Evolutionary conservation across 2,888 invertebrate species (phyloP).

Genomic region (Coleophora deauratella): DNA sequence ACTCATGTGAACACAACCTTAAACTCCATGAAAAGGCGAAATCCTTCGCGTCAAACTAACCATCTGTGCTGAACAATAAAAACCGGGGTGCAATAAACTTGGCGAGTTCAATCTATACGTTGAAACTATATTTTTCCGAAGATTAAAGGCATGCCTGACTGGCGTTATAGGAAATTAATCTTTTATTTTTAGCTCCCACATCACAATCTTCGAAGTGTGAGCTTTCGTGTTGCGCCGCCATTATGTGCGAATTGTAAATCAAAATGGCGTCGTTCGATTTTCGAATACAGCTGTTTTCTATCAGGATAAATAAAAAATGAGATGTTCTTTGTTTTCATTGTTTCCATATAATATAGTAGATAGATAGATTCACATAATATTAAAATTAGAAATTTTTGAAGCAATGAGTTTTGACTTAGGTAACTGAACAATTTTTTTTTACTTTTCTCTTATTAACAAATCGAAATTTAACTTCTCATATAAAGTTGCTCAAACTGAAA

Average conservation of each 20-base stretch:
- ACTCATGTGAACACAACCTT: too few species aligned
- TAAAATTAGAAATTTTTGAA: background rate
- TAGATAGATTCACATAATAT: background rate
- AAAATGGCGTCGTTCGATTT: constrained; percentile 52
- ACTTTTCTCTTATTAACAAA: too few species aligned
- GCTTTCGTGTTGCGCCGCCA: constrained; percentile 48
- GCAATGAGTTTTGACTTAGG: background rate
- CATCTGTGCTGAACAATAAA: constrained; percentile 5
- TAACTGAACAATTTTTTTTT: too few species aligned
- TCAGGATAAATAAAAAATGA: background rate
- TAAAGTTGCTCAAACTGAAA: too few species aligned
- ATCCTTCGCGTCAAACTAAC: too few species aligned
- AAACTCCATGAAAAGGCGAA: too few species aligned
- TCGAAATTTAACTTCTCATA: too few species aligned
- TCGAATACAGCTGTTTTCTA: constrained; percentile 28
- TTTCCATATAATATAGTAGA: background rate
- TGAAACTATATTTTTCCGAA: constrained; percentile 24
- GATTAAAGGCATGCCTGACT: constrained; percentile 42
- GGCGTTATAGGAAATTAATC: constrained; percentile 59
- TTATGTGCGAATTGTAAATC: constrained; percentile 50
- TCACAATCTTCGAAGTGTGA: constrained; percentile 20
- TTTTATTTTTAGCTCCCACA: constrained; percentile 59
- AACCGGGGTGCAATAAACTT: constrained; percentile 10
- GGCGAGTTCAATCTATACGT: constrained; percentile 17
- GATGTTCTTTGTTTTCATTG: background rate